Percentiles rank a stretch among this genome's conserved stretches.
Conservation (phyloP, 2,113 vertebrate species). For the Gallinago paraguaiae region DNA sequence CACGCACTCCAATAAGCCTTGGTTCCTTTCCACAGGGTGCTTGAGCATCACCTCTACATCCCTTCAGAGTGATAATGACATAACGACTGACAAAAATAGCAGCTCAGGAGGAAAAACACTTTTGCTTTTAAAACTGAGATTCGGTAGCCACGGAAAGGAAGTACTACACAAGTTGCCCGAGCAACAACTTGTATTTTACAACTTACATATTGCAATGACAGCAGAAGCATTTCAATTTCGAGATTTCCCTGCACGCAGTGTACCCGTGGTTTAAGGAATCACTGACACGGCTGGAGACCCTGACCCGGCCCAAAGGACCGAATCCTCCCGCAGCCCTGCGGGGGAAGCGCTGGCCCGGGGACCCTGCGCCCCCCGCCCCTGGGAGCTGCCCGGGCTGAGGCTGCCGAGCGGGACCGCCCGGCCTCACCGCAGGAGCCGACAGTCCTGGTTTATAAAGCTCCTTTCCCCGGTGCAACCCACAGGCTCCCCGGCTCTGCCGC, state of each 20-base stretch:
- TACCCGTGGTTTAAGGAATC: not conserved
- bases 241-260: not conserved
- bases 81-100: not conserved
- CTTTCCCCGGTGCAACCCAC: not conserved
- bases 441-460: not conserved
- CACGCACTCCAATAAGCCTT: not conserved
- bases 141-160: not conserved
- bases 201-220: not conserved
- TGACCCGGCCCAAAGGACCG: not conserved
- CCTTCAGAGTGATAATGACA: not conserved
- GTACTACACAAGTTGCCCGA: too few species aligned
- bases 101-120: not conserved
- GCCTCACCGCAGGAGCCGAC: not conserved
- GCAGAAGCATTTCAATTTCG: not conserved
- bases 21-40: not conserved
- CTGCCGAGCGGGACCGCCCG: not conserved
- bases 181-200: too few species aligned
- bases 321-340: not conserved
- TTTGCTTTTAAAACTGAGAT: not conserved
- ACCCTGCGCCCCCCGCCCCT: not conserved
- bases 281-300: not conserved
- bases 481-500: not conserved
- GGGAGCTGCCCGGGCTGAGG: not conserved
- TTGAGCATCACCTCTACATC: not conserved
- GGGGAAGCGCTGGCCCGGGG: not conserved